Base-by-base conservation (phyloP, 2,797 vertebrate species). In the Odontamblyopus lacepedii region DNA sequence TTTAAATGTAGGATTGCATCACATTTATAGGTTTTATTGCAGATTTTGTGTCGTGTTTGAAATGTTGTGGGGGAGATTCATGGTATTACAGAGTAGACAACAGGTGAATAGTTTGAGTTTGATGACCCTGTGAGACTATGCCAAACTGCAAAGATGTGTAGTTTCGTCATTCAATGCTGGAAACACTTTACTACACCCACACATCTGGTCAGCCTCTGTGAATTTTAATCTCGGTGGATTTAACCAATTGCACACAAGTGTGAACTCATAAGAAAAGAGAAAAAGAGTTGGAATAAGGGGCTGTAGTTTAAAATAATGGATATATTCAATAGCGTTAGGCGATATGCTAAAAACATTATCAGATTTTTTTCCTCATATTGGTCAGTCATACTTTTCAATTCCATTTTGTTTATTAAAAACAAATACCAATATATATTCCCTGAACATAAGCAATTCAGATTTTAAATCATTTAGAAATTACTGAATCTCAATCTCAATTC, bases 1-100 rank as follows among this genome's bases (percentile, higher is more conserved):
- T 48, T 71, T 71, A 27, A 66, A 73, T 59, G 64, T 41, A 15
- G 35, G 48, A 51, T 51, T 64, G 38, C 2, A 23, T 44, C 63
- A 48, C 38, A 26, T 65, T 65, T 7, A 26, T 50, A 65, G 41
- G 11, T 65, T 27, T 1, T 50, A 16, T 8, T 50, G 41, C 41
- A 50, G 44, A 63, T 13, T 60, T 60, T 44, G 38, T 23, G 9
- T 41, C 18, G 8, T 29, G 15, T 27, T 48, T 48, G 64, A 30
- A 66, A 29, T 27, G n/a, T 23, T 15, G 35, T 2, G n/a, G 38
- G n/a, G 41, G 9, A 44, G 19, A 6, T 48, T 48, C 44, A 48
- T 48, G 19, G 7, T n/a, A 55, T 55, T 55, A 55, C 16, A 44
- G 41, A 44, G 41, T 13, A 44, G 12, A 13, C 44, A 48, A 48